phyloP scores from a whole-genome alignment of 2,797 vertebrate species.

The Circus cinereus region DNA sequence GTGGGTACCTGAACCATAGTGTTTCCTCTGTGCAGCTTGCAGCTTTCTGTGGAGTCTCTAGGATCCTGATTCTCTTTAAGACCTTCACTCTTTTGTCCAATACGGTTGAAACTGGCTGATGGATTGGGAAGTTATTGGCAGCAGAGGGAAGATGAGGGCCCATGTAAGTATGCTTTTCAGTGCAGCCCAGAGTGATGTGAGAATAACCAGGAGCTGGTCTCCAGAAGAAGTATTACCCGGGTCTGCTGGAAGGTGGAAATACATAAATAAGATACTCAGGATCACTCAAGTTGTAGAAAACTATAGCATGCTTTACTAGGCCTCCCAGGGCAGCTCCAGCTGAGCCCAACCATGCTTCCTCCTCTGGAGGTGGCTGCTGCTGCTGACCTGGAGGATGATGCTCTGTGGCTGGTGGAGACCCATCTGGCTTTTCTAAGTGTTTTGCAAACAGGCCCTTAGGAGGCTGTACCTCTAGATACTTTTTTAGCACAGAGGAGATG shows the following conservation, averaged over 20 bases:
- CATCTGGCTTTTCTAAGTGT: background rate
- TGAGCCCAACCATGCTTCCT: background rate
- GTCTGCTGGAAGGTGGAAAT: background rate
- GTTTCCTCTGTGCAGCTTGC: background rate
- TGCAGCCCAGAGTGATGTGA: background rate
- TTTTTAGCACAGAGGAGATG: background rate
- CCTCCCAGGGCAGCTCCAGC: background rate
- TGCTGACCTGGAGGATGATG: background rate
- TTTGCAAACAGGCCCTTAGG: background rate
- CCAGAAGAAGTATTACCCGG: background rate
- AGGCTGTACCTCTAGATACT: background rate
- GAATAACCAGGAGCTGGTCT: background rate
- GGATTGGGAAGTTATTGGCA: background rate
- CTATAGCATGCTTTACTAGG: background rate
- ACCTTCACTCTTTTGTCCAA: background rate
- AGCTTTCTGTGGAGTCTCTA: background rate
- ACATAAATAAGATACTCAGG: background rate
- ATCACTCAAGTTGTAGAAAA: background rate
- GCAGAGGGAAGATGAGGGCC: background rate
- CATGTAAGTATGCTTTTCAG: background rate
- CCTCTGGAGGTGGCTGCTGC: background rate
- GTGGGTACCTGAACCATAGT: background rate
- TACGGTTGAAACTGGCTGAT: background rate
- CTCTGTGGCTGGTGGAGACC: background rate
- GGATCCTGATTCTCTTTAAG: background rate